Conservation (phyloP, 2,113 vertebrate species). For the Ictalurus furcatus region DNA sequence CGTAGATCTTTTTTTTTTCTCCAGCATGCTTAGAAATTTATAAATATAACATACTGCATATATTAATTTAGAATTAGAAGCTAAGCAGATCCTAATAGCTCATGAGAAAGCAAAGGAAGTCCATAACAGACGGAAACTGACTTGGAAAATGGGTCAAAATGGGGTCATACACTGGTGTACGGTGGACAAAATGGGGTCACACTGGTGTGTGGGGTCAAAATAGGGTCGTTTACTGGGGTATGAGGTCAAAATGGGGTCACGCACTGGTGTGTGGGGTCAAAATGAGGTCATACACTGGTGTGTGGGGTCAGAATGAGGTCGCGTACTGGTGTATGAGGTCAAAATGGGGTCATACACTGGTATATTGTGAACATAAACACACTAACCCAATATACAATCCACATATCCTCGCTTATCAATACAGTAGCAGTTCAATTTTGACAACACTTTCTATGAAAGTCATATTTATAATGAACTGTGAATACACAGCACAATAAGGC, state of each 20-base stretch:
- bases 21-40: not conserved
- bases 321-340: not conserved
- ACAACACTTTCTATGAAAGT: no score
- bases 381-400: no score
- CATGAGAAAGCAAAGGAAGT: not conserved
- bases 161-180: not conserved
- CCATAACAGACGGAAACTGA: not conserved
- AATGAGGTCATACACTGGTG: not conserved
- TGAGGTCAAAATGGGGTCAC: not conserved
- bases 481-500: no score
- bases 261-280: not conserved
- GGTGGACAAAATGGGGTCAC: not conserved
- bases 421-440: no score
- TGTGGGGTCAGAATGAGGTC: not conserved
- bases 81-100: not conserved
- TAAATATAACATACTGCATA: not conserved
- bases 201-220: not conserved
- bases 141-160: not conserved
- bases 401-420: no score
- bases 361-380: not conserved
- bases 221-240: not conserved
- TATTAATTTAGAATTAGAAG: no score
- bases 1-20: no score
- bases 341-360: not conserved
- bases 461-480: no score